Base-by-base conservation (phyloP, 2,888 invertebrate species). In the Elaeidobius kamerunicus region DNA sequence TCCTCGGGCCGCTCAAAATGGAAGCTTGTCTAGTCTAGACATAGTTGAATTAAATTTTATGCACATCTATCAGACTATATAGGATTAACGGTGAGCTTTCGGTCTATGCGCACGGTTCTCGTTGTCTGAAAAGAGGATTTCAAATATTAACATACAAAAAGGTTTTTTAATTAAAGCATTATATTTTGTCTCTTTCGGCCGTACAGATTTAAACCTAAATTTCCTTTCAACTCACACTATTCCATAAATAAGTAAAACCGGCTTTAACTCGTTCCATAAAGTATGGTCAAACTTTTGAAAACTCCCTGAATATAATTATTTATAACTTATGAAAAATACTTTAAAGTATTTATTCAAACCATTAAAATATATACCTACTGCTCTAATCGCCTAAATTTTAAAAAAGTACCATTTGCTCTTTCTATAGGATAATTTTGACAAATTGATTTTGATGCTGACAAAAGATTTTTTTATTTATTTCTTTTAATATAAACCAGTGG, bases 1-100 rank as follows among this genome's bases (percentile, higher is more conserved):
- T 54, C 49, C 49, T 38, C 49, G 19, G 49, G 15, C 35, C 41
- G 54, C 45, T 42, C n/a, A 45, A 49, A 49, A 42, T 42, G 44
- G 20, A 49, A 49, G 47, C 45, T 55, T 42, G 56, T 49, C 56
- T 50, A 53, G 56, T 50, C 56, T 56, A 56, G 56, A 56, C 56
- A 48, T 45, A 46, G 45, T 45, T 19, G 56, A 56, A 44, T 52
- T 49, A 51, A 56, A 52, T 46, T 53, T 56, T 51, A 47, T 52
- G 53, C 53, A 51, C 51, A 55, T 55, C 55, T 55, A 55, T 55
- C 55, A 55, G 49, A 44, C 54, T 54, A 49, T 54, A 49, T 12
- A 44, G 54, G 54, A 54, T 54, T 54, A 54, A 39, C 49, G 35
- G 48, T 30, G 38, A 23, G 53, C 53, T 53, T 38, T 53, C 39